These are phyloP conservation scores for Ptychobarbus kaznakovi DNA, from an alignment of 2,797 vertebrate genomes.

Conservation along the genomic window DNA sequence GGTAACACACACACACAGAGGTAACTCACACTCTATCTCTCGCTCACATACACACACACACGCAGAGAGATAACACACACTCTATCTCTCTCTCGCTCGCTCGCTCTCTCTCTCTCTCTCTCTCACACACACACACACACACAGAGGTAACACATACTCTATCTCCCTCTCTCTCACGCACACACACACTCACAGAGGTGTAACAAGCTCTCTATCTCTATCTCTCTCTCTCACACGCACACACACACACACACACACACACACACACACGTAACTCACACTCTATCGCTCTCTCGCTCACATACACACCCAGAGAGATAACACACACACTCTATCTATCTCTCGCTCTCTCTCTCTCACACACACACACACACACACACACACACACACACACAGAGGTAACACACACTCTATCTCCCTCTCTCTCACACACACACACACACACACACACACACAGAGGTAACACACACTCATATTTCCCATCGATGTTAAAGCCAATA, in stretches of 20 bases:
- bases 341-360: too few relatives aligned
- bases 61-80: not conserved
- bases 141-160: not conserved
- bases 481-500: too few relatives aligned
- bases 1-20: conserved; percentile 38
- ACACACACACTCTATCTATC: not conserved
- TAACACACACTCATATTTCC: not conserved
- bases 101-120: too few relatives aligned
- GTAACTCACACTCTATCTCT: conserved; percentile 16
- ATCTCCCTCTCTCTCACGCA: not conserved
- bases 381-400: not conserved
- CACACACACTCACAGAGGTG: not conserved
- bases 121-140: conserved; percentile 2
- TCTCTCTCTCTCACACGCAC: not conserved
- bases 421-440: too few relatives aligned
- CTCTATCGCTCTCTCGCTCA: too few relatives aligned
- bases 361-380: not conserved
- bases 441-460: not conserved
- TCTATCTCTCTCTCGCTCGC: too few relatives aligned
- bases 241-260: not conserved
- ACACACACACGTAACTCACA: not conserved
- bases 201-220: too few relatives aligned
- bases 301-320: too few relatives aligned
- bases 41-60: too few relatives aligned
- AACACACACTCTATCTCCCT: too few relatives aligned